These are phyloP conservation scores for Balaenoptera acutorostrata DNA, from an alignment of 2,113 vertebrate genomes.

Conservation along the genomic window DNA sequence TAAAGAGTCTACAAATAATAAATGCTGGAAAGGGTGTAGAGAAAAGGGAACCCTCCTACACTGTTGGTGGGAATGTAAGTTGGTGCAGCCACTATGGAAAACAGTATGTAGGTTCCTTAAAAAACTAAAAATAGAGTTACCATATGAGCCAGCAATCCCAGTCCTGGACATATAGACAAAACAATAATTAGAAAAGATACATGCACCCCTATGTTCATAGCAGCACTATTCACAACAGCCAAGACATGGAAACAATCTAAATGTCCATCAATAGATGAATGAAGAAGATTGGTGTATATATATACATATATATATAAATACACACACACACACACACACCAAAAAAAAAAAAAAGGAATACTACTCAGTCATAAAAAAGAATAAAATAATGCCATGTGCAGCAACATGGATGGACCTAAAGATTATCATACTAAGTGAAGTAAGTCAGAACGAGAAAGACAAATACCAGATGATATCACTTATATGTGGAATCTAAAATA, in stretches of 20 bases:
- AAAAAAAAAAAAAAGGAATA: not conserved
- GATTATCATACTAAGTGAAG: not conserved
- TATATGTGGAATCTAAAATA: not conserved
- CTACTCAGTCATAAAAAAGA: not conserved
- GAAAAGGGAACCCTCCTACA: not conserved
- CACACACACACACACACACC: not conserved
- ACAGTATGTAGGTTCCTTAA: not conserved
- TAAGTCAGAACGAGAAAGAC: not conserved
- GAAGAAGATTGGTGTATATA: too few relatives aligned
- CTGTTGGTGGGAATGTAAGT: not conserved
- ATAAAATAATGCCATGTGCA: not conserved
- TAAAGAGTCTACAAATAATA: not conserved
- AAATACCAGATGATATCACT: not conserved
- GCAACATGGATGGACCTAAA: not conserved
- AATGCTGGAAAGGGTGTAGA: not conserved
- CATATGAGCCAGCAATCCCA: not conserved
- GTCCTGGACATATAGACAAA: not conserved
- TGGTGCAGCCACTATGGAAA: not conserved
- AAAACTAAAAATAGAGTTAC: not conserved
- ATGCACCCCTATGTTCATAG: not conserved
- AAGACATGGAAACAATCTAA: not conserved
- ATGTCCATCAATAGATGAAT: not conserved
- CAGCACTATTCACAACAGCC: not conserved
- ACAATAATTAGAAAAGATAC: not conserved
- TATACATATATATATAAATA: not conserved